Conservation (phyloP, 2,113 vertebrate species). For the Clarias magur region DNA sequence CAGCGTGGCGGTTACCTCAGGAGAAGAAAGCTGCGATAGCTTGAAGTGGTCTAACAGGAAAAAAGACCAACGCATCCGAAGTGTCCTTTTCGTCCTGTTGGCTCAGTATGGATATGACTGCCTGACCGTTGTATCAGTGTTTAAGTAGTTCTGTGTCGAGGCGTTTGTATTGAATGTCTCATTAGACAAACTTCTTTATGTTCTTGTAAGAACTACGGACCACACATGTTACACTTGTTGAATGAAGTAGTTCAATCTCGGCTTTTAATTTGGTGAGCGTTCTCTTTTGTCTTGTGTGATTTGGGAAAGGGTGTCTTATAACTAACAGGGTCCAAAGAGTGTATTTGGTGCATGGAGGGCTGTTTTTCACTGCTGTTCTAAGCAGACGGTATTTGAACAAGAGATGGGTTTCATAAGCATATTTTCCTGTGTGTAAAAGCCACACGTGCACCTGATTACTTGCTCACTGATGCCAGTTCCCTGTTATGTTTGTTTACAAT, state of each 20-base stretch:
- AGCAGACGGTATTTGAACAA: conserved; percentile 64
- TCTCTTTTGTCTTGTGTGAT: not conserved
- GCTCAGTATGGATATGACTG: conserved; percentile 18
- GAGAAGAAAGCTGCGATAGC: conserved; percentile 74
- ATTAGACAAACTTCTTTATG: conserved; percentile 20
- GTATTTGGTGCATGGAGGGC: conserved; percentile 38
- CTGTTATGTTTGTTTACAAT: conserved; percentile 34
- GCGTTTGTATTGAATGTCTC: conserved; percentile 31
- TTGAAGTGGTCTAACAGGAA: not conserved
- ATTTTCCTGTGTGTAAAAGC: conserved; percentile 56
- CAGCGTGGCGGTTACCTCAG: conserved; percentile 75
- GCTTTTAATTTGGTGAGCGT: conserved; percentile 14
- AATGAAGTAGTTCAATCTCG: conserved; percentile 33
- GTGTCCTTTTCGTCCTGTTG: not conserved
- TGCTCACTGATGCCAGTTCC: conserved; percentile 27
- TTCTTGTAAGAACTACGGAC: conserved; percentile 34
- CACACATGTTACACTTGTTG: conserved; percentile 39
- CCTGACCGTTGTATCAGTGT: conserved; percentile 38
- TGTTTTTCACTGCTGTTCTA: conserved; percentile 73
- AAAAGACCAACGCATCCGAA: conserved; percentile 1
- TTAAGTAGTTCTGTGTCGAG: conserved; percentile 19
- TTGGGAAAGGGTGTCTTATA: conserved; percentile 11
- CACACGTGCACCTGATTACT: conserved; percentile 38
- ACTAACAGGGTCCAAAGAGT: conserved; percentile 25
- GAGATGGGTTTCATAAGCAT: conserved; percentile 64